These are phyloP conservation scores for Temnopleurus reevesii DNA, from an alignment of 53 echinoderm and acorn worm genomes.

Conservation along the genomic window DNA sequence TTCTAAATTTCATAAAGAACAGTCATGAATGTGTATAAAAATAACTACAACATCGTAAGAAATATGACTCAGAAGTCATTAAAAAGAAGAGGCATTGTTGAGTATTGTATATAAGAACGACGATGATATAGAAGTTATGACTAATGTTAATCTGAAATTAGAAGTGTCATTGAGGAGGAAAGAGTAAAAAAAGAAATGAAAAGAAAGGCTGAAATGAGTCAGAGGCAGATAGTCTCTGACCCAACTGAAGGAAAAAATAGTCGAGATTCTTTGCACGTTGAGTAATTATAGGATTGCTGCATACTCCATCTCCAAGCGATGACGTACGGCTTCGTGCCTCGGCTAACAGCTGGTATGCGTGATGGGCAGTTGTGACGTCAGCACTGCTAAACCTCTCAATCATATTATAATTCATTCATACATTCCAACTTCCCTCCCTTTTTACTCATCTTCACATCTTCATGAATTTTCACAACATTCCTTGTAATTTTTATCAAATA, in stretches of 20 bases:
- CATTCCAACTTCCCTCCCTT: not conserved
- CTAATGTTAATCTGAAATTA: slow-evolving; percentile 14
- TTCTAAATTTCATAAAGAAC: not conserved
- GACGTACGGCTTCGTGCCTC: slow-evolving; percentile 47
- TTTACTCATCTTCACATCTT: not conserved
- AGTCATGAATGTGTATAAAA: too few relatives aligned
- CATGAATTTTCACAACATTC: not conserved
- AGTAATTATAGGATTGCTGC: slow-evolving; percentile 31
- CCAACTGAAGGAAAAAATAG: slow-evolving; percentile 11
- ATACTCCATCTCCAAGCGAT: slow-evolving; percentile 9
- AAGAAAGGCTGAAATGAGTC: not conserved
- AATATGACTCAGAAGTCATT: not conserved
- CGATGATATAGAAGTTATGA: not conserved
- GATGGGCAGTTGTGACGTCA: slow-evolving; percentile 40
- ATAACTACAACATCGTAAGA: not conserved
- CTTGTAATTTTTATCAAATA: not conserved
- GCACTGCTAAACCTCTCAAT: slow-evolving; percentile 1
- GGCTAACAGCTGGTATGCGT: slow-evolving; percentile 54
- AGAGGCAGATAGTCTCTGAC: not conserved
- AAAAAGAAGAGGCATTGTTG: not conserved
- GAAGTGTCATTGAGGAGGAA: not conserved
- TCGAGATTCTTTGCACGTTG: slow-evolving; percentile 26
- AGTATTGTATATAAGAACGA: not conserved
- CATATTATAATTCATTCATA: slow-evolving; percentile 47
- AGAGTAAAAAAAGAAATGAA: not conserved